Conservation (phyloP, 2,113 vertebrate species). For the Struthio camelus region DNA sequence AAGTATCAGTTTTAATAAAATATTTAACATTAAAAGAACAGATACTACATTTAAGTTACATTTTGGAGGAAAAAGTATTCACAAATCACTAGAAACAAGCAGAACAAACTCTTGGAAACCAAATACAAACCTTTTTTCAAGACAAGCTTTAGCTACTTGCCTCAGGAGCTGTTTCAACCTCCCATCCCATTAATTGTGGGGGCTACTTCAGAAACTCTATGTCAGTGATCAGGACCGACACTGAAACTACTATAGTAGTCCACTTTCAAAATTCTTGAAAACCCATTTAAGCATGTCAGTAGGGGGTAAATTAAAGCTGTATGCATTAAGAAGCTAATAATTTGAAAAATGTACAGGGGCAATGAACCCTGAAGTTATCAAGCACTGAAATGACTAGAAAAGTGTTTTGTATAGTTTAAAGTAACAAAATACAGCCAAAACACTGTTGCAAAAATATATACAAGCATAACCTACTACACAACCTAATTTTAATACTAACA, state of each 20-base stretch:
- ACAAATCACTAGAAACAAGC: constrained; percentile 40
- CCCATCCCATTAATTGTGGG: constrained; percentile 28
- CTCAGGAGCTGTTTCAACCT: constrained; percentile 16
- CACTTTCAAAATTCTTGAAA: constrained; percentile 76
- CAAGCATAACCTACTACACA: not conserved
- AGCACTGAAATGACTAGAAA: constrained; percentile 64
- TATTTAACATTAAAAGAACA: not conserved
- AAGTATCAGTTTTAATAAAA: not conserved
- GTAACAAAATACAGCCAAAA: constrained; percentile 39
- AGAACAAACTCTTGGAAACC: constrained; percentile 48
- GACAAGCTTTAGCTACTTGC: constrained; percentile 34
- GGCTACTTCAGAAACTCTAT: constrained; percentile 52
- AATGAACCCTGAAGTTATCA: constrained; percentile 78
- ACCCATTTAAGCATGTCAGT: constrained; percentile 69
- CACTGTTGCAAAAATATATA: constrained; percentile 5
- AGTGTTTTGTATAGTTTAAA: constrained; percentile 49
- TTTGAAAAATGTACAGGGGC: constrained; percentile 78
- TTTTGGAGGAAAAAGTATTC: not conserved
- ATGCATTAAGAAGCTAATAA: constrained; percentile 78
- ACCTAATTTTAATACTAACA: not conserved
- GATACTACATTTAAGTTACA: not conserved
- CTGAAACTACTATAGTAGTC: constrained; percentile 39
- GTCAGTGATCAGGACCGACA: constrained; percentile 45
- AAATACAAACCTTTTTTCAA: constrained; percentile 47
- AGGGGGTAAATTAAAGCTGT: constrained; percentile 80